Evolutionary conservation across 2,888 invertebrate species (phyloP).

Genomic region (Augiades crinisus): DNA sequence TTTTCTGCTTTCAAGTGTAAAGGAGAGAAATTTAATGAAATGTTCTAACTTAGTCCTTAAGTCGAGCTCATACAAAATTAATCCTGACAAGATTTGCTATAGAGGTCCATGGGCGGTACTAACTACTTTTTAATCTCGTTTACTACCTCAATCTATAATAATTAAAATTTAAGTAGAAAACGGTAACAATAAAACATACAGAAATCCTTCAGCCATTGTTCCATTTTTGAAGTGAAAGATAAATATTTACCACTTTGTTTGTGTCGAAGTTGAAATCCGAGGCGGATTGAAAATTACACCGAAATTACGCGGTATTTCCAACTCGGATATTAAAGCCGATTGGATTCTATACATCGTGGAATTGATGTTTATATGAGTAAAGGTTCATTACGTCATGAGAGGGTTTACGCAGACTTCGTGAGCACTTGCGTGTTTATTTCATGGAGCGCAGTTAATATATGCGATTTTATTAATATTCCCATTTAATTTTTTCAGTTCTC

Average conservation of each 20-base stretch:
- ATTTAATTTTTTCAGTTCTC: not conserved
- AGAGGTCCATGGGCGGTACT: too few relatives aligned
- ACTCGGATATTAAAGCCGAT: constrained; percentile 16
- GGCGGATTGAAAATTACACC: constrained; percentile 14
- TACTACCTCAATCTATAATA: too few relatives aligned
- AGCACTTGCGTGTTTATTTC: not conserved
- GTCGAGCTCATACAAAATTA: too few relatives aligned
- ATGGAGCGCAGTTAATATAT: not conserved
- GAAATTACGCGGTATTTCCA: constrained; percentile 16
- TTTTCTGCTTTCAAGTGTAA: too few relatives aligned
- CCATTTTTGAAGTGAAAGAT: not conserved
- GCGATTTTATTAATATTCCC: not conserved
- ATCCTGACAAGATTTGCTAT: too few relatives aligned
- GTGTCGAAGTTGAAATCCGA: constrained; percentile 13
- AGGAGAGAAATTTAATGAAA: too few relatives aligned
- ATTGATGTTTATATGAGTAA: not conserved
- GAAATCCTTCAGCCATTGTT: not conserved
- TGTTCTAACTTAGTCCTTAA: too few relatives aligned
- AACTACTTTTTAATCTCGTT: too few relatives aligned
- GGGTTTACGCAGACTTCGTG: not conserved
- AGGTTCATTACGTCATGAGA: constrained; percentile 8
- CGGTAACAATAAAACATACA: not conserved
- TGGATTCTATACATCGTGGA: constrained; percentile 3
- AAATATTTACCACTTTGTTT: not conserved
- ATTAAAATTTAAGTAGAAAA: too few relatives aligned